Percentiles rank a stretch among this genome's conserved stretches.
Conservation (phyloP, 2,888 invertebrate genomes). For the Erebia epiphron region DNA sequence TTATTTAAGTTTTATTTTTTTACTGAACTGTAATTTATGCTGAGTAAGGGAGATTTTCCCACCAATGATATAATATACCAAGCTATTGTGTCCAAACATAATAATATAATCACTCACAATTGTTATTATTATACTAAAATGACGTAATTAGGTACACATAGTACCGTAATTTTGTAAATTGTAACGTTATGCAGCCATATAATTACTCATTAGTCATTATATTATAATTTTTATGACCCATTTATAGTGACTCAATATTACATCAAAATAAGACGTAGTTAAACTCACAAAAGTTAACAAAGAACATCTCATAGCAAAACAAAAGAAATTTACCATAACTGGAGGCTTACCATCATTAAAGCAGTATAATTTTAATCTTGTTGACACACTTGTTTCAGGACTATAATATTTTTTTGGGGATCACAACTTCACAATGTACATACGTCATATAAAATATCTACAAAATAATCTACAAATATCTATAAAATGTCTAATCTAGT, state of each 20-base stretch:
- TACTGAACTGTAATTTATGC: too few relatives aligned
- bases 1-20: too few relatives aligned
- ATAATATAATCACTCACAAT: background rate
- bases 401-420: too few relatives aligned
- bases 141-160: background rate
- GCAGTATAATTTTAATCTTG: too few relatives aligned
- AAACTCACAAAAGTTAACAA: background rate
- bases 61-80: background rate
- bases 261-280: background rate
- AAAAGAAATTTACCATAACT: too few relatives aligned
- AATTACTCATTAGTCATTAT: background rate
- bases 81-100: background rate
- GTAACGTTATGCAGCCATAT: background rate
- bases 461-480: too few relatives aligned
- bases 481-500: too few relatives aligned
- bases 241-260: background rate
- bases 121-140: background rate
- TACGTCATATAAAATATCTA: too few relatives aligned
- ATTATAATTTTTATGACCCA: background rate
- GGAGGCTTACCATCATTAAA: too few relatives aligned
- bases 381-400: too few relatives aligned
- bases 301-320: background rate
- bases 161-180: constrained; percentile 8
- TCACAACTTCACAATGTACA: too few relatives aligned
- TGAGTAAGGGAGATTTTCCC: background rate